phyloP scores from a whole-genome alignment of 2,888 invertebrate species.

The Brenthis ino region DNA sequence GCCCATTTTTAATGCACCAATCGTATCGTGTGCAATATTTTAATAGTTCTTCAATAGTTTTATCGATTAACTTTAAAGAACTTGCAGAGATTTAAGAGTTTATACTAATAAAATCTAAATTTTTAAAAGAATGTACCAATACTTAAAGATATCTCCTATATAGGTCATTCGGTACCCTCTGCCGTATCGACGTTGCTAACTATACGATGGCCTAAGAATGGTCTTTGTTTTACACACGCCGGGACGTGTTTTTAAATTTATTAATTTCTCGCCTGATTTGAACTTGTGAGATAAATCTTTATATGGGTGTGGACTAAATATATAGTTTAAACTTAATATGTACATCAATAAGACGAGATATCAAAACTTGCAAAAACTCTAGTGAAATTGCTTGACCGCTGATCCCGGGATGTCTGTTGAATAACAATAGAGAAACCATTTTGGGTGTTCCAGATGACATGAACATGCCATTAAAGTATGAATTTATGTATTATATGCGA shows the following conservation, averaged over 20 bases:
- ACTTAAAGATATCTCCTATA: too few relatives aligned
- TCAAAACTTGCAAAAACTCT: constrained; percentile 39
- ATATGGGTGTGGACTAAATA: too few relatives aligned
- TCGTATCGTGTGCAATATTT: neutral
- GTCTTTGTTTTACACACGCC: too few relatives aligned
- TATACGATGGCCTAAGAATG: too few relatives aligned
- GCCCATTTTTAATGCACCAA: constrained; percentile 26
- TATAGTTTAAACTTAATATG: neutral
- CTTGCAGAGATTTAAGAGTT: too few relatives aligned
- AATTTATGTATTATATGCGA: constrained; percentile 67
- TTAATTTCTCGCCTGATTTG: neutral
- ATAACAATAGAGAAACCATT: constrained; percentile 67
- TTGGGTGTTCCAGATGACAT: constrained; percentile 58
- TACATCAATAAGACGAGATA: constrained; percentile 21
- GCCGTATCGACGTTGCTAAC: too few relatives aligned
- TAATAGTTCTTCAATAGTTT: neutral
- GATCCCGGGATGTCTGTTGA: constrained; percentile 60
- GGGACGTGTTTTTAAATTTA: neutral
- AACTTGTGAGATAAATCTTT: too few relatives aligned
- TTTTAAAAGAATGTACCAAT: too few relatives aligned
- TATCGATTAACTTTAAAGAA: too few relatives aligned
- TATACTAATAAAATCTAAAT: too few relatives aligned
- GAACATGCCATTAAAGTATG: constrained; percentile 71
- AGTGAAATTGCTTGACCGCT: constrained; percentile 50
- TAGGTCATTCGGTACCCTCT: too few relatives aligned